Conservation (phyloP, 2,113 vertebrate genomes). For the Pseudonaja textilis region DNA sequence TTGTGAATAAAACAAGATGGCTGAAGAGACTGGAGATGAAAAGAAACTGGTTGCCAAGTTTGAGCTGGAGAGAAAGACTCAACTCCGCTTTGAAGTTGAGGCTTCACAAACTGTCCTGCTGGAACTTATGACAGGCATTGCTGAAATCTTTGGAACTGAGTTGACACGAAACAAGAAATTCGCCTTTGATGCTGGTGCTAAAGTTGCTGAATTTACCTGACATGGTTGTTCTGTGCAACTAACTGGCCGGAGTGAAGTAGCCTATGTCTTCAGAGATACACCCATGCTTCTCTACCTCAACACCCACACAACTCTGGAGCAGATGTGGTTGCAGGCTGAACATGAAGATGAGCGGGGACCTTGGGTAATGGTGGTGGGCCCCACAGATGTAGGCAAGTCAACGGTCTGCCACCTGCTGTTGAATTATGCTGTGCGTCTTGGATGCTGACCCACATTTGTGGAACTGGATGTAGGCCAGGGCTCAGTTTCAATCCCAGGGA, state of each 20-base stretch:
- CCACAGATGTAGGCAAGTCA: constrained; percentile 94
- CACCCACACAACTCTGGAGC: constrained; percentile 93
- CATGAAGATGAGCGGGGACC: constrained; percentile 92
- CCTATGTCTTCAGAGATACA: constrained; percentile 77
- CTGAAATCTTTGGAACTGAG: constrained; percentile 94
- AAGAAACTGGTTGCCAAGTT: constrained; percentile 85
- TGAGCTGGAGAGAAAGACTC: constrained; percentile 93
- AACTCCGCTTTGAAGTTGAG: constrained; percentile 95
- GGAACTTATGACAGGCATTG: constrained; percentile 89
- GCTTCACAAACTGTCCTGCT: constrained; percentile 85
- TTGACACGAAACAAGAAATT: constrained; percentile 96
- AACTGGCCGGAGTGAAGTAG: constrained; percentile 91
- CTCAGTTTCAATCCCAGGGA: constrained; percentile 92
- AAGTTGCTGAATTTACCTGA: constrained; percentile 97
- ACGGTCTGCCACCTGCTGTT: constrained; percentile 88
- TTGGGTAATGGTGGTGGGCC: constrained; percentile 93
- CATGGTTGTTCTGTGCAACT: constrained; percentile 92
- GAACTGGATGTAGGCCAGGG: constrained; percentile 98
- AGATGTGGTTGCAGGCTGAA: constrained; percentile 95
- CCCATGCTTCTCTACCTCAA: constrained; percentile 98
- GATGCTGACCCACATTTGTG: constrained; percentile 92
- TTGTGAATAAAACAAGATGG: constrained; percentile 49
- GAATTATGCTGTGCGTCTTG: constrained; percentile 92
- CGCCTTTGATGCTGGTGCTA: constrained; percentile 89
- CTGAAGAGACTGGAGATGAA: constrained; percentile 69